Evolutionary conservation across 2,113 vertebrate species (phyloP).

Genomic region (Physeter macrocephalus): DNA sequence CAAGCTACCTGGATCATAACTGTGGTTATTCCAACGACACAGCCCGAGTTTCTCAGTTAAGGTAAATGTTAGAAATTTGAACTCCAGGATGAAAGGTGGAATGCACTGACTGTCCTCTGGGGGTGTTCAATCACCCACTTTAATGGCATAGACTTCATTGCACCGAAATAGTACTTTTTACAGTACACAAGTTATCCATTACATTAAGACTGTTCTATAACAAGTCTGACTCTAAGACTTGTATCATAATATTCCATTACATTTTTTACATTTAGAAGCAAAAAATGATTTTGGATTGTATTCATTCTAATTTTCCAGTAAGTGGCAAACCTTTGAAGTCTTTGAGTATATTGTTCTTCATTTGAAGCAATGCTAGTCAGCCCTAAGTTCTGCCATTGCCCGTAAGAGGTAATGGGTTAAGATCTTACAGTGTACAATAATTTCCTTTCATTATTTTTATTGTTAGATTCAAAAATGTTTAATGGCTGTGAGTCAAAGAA

Average conservation of each 20-base stretch:
- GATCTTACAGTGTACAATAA: accelerated
- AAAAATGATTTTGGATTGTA: slow-evolving; percentile 65
- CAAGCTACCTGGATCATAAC: neutral
- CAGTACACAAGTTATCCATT: neutral
- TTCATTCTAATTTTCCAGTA: slow-evolving; percentile 65
- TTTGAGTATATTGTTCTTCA: slow-evolving; percentile 45
- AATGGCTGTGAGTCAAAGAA: neutral
- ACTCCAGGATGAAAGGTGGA: neutral
- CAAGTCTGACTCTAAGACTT: slow-evolving; percentile 16
- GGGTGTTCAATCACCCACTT: neutral
- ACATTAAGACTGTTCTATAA: neutral
- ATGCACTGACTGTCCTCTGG: accelerated
- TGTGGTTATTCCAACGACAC: accelerated
- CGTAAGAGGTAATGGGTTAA: slow-evolving; percentile 20
- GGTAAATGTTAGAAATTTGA: neutral
- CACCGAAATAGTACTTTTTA: neutral
- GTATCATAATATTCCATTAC: neutral
- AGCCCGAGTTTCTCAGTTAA: neutral
- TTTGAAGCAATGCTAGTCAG: slow-evolving; percentile 49
- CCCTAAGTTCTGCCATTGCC: neutral
- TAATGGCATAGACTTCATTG: neutral
- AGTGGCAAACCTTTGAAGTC: slow-evolving; percentile 35
- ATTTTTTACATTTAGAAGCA: slow-evolving; percentile 49
- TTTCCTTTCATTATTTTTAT: slow-evolving; percentile 31
- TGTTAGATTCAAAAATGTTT: neutral